Evolutionary conservation across 2,113 vertebrate genomes (phyloP), one percentile per base, ranked within the genome.

Genomic region (Marcusenius ussheri): DNA sequence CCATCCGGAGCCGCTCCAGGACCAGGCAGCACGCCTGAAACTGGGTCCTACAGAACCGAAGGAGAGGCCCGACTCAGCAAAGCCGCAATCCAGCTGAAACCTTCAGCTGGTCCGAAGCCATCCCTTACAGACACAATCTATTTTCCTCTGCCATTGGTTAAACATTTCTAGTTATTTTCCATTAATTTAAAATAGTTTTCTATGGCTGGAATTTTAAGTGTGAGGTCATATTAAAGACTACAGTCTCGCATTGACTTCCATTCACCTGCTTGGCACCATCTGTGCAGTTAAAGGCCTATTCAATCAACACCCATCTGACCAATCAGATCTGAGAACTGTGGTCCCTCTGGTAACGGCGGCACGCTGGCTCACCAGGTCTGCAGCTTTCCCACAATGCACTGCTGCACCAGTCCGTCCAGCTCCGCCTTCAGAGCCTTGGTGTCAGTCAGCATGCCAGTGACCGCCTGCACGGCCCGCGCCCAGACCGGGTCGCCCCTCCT

Each of bases 341-440:
- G 11, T 11, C 27, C 27, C 27, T 13, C 31, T 10, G 10, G n/a
- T 74, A 74, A 74, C 11, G 9, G n/a, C 70, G 15, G 9, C 62
- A 15, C 3, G 17, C 4, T 58, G 74, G 93, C 96, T 96, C 93
- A 99, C 98, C 98, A 98, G 87, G 97, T 97, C 93, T 96, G 95
- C 91, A 99, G 96, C 0, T 92, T 93, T n/a, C 94, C 93, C 85
- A 96, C 95, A 21, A 91, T 91, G 46, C 95, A 94, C 89, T 95
- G 93, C 51, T 94, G 94, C 2, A 94, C 95, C 88, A 96, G 93
- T 88, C 80, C 93, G 83, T 97, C 96, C 46, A 99, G 91, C 58
- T 96, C 93, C 49, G 93, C 90, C 95, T 97, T 97, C 92, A 96
- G 17, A 27, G 93, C 91, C 88, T 93, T 94, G 15, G 95, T 94